Base-by-base conservation (phyloP, 2,888 invertebrate species). In the Urechis unicinctus region DNA sequence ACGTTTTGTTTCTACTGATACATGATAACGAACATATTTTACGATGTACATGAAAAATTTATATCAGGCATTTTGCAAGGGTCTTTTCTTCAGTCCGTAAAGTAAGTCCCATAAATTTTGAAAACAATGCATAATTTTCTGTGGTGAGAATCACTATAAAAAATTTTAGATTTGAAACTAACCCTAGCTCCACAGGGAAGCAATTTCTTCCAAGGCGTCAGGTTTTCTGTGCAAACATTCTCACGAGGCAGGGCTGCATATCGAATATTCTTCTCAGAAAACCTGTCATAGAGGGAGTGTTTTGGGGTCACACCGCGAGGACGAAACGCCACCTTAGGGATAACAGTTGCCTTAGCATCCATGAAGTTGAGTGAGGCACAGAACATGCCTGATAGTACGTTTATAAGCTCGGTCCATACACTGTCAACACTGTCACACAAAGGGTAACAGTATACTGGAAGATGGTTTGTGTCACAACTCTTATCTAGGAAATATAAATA, bases 131-230 rank as follows among this genome's bases (percentile, higher is more conserved):
- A n/a, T n/a, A n/a, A n/a, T n/a, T n/a, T n/a, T n/a, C n/a, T n/a
- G n/a, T n/a, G n/a, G n/a, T n/a, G n/a, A n/a, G n/a, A n/a, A n/a
- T n/a, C n/a, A n/a, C 17, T 9, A 30, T 22, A 48, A 30, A 47
- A 22, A 30, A 25, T n/a, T 48, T 53, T 29, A 17, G 13, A 22
- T 6, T 31, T 9, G 30, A 49, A 9, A 36, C 36, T 13, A 36
- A 80, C 80, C 72, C 75, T 72, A 30, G 72, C 87, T 77, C 89
- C 89, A 80, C 98, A 99, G 0, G 98, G 97, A 47, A 99, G 78
- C 3, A 99, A 81, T 75, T 97, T 98, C 71, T 94, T 93, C 89
- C 96, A 97, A 0, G 98, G 97, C 17, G 98, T 97, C 67, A 98
- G 81, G 81, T 98, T 98, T 81, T 99, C 98, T 0, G 97, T 98